These are phyloP conservation scores for Athalia rosae DNA, from an alignment of 2,888 invertebrate genomes.

Conservation along the genomic window DNA sequence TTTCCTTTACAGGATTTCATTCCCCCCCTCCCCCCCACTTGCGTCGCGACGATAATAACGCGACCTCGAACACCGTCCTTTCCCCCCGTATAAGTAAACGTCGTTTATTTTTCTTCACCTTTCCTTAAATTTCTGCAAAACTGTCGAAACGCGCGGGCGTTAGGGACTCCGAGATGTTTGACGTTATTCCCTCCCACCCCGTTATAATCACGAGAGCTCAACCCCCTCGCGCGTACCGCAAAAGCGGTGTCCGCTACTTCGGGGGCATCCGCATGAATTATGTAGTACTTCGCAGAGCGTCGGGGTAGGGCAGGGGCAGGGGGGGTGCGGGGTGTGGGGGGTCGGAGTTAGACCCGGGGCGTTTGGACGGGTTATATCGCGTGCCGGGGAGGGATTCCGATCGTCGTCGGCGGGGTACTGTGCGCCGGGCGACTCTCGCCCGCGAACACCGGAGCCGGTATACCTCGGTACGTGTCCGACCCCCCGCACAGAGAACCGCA, in stretches of 20 bases:
- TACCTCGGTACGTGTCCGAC: not conserved
- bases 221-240: not conserved
- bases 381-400: not conserved
- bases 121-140: not conserved
- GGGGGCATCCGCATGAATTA: conserved; percentile 63
- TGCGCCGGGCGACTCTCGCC: no score
- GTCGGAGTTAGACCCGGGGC: conserved; percentile 4
- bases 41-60: no score
- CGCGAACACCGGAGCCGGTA: not conserved
- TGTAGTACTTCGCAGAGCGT: conserved; percentile 54
- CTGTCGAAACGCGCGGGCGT: not conserved
- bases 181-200: conserved; percentile 27
- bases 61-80: not conserved
- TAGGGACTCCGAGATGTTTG: conserved; percentile 15
- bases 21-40: conserved; percentile 5
- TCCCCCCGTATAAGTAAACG: no score
- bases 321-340: conserved; percentile 11
- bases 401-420: not conserved
- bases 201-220: not conserved
- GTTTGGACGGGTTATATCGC: not conserved
- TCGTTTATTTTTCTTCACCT: not conserved
- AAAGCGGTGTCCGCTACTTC: conserved; percentile 14
- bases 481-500: not conserved
- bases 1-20: not conserved
- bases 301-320: conserved; percentile 7